phyloP scores from a whole-genome alignment of 1,140 invertebrate species.

The Drosophila sproati region DNA sequence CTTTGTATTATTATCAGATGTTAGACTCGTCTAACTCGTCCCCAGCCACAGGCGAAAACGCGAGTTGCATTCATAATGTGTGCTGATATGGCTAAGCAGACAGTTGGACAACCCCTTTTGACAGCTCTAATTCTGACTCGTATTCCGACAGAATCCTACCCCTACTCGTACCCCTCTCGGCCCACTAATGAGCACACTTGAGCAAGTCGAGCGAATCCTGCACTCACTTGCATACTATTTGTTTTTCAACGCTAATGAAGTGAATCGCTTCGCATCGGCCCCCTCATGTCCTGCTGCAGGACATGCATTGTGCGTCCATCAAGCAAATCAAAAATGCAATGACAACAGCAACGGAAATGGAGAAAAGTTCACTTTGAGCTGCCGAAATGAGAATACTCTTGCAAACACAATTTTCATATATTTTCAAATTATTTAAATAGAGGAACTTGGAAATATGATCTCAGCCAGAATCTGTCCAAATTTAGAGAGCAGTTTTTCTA shows the following conservation, averaged over 20 bases:
- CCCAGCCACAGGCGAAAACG: conserved; percentile 40
- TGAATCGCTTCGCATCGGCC: conserved; percentile 29
- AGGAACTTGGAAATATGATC: too few species aligned
- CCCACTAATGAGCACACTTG: conserved; percentile 79
- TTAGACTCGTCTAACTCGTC: conserved; percentile 21
- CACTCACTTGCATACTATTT: conserved; percentile 65
- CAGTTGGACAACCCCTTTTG: conserved; percentile 48
- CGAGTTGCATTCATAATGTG: conserved; percentile 54
- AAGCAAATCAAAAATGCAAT: conserved; percentile 56
- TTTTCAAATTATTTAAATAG: too few species aligned
- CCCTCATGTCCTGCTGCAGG: conserved; percentile 58
- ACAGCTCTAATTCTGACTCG: conserved; percentile 6
- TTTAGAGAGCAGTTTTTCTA: too few species aligned
- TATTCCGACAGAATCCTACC: not conserved
- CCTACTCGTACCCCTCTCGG: not conserved
- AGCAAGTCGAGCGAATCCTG: conserved; percentile 51
- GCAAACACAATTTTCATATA: not conserved
- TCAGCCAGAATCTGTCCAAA: too few species aligned
- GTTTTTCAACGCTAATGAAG: conserved; percentile 71
- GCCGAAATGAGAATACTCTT: conserved; percentile 20
- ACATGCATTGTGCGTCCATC: conserved; percentile 77
- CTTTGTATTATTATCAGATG: conserved; percentile 75
- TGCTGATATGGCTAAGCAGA: conserved; percentile 49
- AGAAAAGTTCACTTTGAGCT: too few species aligned
- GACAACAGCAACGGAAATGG: not conserved